A percentile compares a stretch with the other conserved stretches of the same genome.
Evolutionary conservation across 2,113 vertebrate genomes (phyloP).

Genomic region (Alligator sinensis): DNA sequence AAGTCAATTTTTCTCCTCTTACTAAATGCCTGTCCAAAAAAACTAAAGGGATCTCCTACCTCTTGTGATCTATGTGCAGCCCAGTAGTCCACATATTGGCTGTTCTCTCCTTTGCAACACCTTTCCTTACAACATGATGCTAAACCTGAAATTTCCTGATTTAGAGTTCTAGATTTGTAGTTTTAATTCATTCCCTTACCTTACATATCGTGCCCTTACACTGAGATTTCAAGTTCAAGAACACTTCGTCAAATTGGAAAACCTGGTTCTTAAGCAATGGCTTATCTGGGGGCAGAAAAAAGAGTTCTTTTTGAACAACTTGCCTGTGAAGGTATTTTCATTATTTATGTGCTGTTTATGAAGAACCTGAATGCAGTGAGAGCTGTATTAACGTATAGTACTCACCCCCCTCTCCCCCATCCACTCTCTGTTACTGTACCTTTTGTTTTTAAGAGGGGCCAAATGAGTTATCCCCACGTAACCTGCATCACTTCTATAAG

Average conservation of each 20-base stretch:
- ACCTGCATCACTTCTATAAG: not conserved
- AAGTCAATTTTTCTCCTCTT: not conserved
- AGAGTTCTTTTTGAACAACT: not conserved
- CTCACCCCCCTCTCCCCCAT: not conserved
- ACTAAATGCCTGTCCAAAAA: not conserved
- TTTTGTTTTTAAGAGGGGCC: not conserved
- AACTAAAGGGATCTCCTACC: not conserved
- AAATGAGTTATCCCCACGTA: not conserved
- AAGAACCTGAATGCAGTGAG: not conserved
- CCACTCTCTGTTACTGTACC: not conserved
- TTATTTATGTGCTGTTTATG: not conserved
- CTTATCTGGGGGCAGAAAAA: constrained; percentile 16
- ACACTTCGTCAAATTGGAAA: not conserved
- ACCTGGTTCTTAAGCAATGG: not conserved
- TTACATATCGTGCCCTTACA: not conserved
- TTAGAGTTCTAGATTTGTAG: not conserved
- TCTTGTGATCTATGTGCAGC: not conserved
- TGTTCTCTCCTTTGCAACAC: not conserved
- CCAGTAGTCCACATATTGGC: not conserved
- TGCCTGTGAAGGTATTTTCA: not conserved
- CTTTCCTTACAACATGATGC: not conserved
- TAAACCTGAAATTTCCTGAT: not conserved
- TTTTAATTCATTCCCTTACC: not conserved
- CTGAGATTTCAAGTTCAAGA: not conserved
- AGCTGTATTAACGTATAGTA: not conserved